These are phyloP conservation scores for Sciaenops ocellatus DNA, from an alignment of 2,797 vertebrate genomes.

Conservation along the genomic window DNA sequence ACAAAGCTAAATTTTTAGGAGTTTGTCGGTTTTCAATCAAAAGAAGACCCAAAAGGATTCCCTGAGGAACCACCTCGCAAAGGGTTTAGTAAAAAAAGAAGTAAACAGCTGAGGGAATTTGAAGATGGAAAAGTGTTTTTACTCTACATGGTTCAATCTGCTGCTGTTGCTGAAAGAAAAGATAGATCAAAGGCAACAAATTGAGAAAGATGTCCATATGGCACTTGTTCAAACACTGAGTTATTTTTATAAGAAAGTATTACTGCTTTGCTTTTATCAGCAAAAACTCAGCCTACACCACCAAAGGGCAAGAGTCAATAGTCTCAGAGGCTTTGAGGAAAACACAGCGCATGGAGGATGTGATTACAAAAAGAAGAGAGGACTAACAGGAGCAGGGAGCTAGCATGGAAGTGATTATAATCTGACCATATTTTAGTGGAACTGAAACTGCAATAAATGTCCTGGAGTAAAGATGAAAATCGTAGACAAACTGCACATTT, in stretches of 20 bases:
- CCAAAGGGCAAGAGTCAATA: conserved; percentile 3
- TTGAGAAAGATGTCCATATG: neutral
- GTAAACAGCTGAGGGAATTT: neutral
- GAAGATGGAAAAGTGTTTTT: neutral
- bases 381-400: neutral
- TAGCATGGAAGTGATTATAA: neutral
- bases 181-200: neutral
- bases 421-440: neutral
- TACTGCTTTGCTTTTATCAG: conserved; percentile 21
- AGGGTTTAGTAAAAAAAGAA: neutral
- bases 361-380: conserved; percentile 3
- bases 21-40: neutral
- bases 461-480: neutral
- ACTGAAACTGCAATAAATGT: neutral
- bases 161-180: conserved; percentile 8
- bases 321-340: conserved; percentile 7
- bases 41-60: neutral
- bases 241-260: conserved; percentile 20
- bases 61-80: neutral
- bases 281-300: conserved; percentile 16
- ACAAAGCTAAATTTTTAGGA: neutral
- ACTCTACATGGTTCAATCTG: neutral
- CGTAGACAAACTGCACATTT: neutral
- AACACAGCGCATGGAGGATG: neutral
- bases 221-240: conserved; percentile 26